Conservation (phyloP, 2,888 invertebrate species). For the Pseudanteris insignis region DNA sequence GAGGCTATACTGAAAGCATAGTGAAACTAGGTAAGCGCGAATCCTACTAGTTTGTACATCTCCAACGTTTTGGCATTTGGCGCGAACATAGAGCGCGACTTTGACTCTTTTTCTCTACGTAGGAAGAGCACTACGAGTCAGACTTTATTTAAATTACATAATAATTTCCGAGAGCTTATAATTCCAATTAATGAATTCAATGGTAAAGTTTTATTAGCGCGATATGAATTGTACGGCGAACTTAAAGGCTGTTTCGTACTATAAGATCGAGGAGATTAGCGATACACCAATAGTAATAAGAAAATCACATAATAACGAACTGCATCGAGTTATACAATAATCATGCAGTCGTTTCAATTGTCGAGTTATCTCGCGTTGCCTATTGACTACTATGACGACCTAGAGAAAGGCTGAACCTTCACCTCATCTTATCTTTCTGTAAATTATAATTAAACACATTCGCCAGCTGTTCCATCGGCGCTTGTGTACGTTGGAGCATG, state of each 20-base stretch:
- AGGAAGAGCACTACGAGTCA: too few relatives aligned
- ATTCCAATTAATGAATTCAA: slow-evolving; percentile 9
- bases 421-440: slow-evolving; percentile 42
- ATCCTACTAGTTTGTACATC: too few relatives aligned
- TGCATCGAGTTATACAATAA: slow-evolving; percentile 39
- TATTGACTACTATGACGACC: slow-evolving; percentile 42
- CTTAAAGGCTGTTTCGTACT: slow-evolving; percentile 13
- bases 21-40: too few relatives aligned
- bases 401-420: slow-evolving; percentile 46
- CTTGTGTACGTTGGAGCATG: slow-evolving; percentile 20
- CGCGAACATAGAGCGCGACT: too few relatives aligned
- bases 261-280: slow-evolving; percentile 31
- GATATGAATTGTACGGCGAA: slow-evolving; percentile 20
- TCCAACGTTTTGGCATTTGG: too few relatives aligned
- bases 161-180: too few relatives aligned
- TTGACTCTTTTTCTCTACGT: too few relatives aligned
- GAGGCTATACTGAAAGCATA: too few relatives aligned
- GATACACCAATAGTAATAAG: slow-evolving; percentile 35
- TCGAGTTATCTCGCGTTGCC: slow-evolving; percentile 37
- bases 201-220: slow-evolving; percentile 28
- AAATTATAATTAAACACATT: slow-evolving; percentile 44
- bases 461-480: slow-evolving; percentile 40
- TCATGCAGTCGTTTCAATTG: slow-evolving; percentile 27
- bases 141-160: too few relatives aligned
- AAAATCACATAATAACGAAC: slow-evolving; percentile 32